Evolutionary conservation across 2,113 vertebrate genomes (phyloP), one percentile per base, ranked within the genome.

Genomic region (Lethenteron camtschaticum): DNA sequence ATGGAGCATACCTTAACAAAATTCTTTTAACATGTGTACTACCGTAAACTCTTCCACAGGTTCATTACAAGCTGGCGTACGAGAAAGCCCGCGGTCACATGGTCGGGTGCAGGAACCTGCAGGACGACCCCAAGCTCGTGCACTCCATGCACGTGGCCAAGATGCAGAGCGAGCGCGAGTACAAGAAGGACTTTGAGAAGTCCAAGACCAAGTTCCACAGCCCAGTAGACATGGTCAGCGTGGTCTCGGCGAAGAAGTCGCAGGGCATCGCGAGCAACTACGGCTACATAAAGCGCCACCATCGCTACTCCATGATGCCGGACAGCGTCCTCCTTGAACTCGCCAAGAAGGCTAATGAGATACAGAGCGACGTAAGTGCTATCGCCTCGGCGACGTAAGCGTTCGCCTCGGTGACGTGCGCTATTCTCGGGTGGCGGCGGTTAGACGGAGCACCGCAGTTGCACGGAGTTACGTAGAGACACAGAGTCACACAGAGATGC

Each of bases 311-410:
- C 0, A 85, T 83, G 71, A 83, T 75, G 1, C 84, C 84, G n/a
- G 84, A 86, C 75, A 83, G 85, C 74, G 84, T 81, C 1, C 82
- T 85, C 2, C 77, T 75, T 0, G 84, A 85, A 71, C 84, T 85
- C 2, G 83, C 84, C 0, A 81, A 70, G 68, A 79, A 85, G 72
- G 84, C 84, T 59, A 85, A 86, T 8, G 80, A 86, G 10, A 77
- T 85, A 1, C 84, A 86, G 57, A 86, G 84, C 0, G 82, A 85
- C 55, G 84, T 86, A 75, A 85, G 84, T 81, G 1, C 41, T 41
- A 41, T 41, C 4, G 41, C 41, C 41, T 41, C 41, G 41, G 41
- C 41, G 41, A 41, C 41, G 5, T 41, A 41, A 41, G 41, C 41
- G 41, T 3, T 7, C 41, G 41, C 41, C 41, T 7, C 41, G 41